Evolutionary conservation across 2,888 invertebrate genomes (phyloP).

Genomic region (Eudemis profundana): DNA sequence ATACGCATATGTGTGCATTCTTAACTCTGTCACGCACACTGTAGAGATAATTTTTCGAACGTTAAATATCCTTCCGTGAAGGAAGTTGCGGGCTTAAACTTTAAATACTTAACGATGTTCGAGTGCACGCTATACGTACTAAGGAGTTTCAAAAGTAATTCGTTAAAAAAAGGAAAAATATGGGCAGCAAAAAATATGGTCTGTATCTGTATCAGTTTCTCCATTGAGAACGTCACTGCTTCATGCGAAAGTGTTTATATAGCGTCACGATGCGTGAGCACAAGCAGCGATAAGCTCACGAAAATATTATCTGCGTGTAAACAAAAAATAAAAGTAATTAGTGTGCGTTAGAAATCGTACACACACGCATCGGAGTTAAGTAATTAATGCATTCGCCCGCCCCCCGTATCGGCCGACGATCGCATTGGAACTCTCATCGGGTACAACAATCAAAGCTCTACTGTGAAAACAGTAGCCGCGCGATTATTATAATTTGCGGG

Average conservation of each 20-base stretch:
- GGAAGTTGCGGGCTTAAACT: conserved; percentile 77
- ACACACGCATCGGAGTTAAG: conserved; percentile 82
- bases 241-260: conserved; percentile 69
- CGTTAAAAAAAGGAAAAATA: conserved; percentile 17
- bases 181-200: conserved; percentile 8
- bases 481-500: conserved; percentile 72
- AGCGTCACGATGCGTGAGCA: conserved; percentile 75
- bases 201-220: conserved; percentile 30
- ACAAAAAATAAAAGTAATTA: conserved; percentile 76
- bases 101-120: conserved; percentile 63
- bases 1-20: conserved; percentile 56
- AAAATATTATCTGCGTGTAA: conserved; percentile 74
- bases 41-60: conserved; percentile 52
- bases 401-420: conserved; percentile 76
- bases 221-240: conserved; percentile 48
- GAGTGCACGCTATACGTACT: conserved; percentile 61
- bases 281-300: conserved; percentile 74
- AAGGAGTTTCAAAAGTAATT: conserved; percentile 37
- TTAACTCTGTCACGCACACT: conserved; percentile 67
- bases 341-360: conserved; percentile 79
- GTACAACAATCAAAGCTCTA: conserved; percentile 69
- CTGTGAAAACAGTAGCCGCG: conserved; percentile 70
- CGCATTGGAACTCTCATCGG: conserved; percentile 69
- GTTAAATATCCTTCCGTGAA: conserved; percentile 69
- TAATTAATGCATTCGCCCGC: conserved; percentile 74